Conservation (phyloP, 1,140 invertebrate species). For the Spodoptera litura region DNA sequence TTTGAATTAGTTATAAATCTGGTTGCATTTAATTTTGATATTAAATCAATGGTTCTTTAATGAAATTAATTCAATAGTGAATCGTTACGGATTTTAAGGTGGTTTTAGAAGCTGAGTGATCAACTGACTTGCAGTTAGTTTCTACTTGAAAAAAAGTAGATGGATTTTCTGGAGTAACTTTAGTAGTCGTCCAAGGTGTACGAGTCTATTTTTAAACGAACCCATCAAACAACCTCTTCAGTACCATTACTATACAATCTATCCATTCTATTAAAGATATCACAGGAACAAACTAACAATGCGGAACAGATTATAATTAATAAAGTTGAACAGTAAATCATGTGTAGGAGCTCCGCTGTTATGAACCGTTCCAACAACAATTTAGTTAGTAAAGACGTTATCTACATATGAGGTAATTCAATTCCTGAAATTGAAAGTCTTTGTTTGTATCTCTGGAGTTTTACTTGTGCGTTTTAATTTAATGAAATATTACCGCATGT, state of each 20-base stretch:
- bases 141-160: no score
- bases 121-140: no score
- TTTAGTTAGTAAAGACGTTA: conserved; percentile 25
- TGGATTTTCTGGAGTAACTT: no score
- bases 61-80: no score
- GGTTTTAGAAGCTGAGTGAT: no score
- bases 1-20: conserved; percentile 11
- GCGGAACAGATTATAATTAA: conserved; percentile 51
- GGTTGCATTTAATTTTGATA: neutral
- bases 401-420: conserved; percentile 19
- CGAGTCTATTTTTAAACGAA: no score
- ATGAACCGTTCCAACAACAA: conserved; percentile 37
- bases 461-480: no score
- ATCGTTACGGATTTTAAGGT: no score
- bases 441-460: neutral
- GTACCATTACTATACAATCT: neutral
- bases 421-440: conserved; percentile 3
- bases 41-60: neutral
- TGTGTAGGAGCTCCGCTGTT: conserved; percentile 23
- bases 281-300: conserved; percentile 42
- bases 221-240: no score
- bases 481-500: no score
- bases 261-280: conserved; percentile 42
- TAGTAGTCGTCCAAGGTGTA: no score
- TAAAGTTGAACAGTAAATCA: conserved; percentile 56